Percentiles rank a stretch among this genome's conserved stretches.
phyloP scores from a whole-genome alignment of 2,888 invertebrate species.

The Pristionchus entomophagus region DNA sequence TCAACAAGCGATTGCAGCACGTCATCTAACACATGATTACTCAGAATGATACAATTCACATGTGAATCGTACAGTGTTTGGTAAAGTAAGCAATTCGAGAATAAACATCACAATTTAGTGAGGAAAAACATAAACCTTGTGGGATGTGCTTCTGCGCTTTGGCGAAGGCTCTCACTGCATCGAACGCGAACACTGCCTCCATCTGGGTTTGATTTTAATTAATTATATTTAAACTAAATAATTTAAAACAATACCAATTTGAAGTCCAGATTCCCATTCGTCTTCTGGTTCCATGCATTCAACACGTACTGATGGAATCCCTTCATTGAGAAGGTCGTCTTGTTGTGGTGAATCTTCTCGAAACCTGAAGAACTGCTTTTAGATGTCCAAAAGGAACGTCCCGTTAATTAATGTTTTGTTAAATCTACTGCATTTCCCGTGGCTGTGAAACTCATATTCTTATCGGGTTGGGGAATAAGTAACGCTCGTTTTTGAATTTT shows the following conservation, averaged over 20 bases:
- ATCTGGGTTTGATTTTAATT: conserved; percentile 52
- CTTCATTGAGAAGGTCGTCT: conserved; percentile 58
- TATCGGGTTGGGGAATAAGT: too few species aligned
- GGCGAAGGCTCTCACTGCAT: conserved; percentile 68
- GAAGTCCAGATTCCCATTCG: conserved; percentile 55
- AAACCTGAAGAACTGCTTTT: conserved; percentile 28
- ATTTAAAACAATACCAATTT: conserved; percentile 51
- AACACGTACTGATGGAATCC: conserved; percentile 58
- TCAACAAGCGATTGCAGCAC: too few species aligned
- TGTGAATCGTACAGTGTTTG: too few species aligned
- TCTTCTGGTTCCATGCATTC: conserved; percentile 60
- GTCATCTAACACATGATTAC: too few species aligned
- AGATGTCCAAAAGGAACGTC: too few species aligned
- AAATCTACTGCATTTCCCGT: too few species aligned
- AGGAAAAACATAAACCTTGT: neutral
- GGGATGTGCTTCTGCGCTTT: conserved; percentile 49
- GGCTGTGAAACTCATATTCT: too few species aligned
- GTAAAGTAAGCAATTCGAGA: too few species aligned
- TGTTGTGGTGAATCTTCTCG: neutral
- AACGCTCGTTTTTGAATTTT: too few species aligned
- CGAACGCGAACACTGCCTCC: conserved; percentile 67
- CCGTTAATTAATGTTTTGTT: too few species aligned
- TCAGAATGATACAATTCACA: too few species aligned
- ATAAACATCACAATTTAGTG: too few species aligned
- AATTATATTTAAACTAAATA: neutral